These are phyloP conservation scores for Hormiphora californensis DNA, from an alignment of 37 sponge, comb jelly and placozoan genomes.

Conservation along the genomic window DNA sequence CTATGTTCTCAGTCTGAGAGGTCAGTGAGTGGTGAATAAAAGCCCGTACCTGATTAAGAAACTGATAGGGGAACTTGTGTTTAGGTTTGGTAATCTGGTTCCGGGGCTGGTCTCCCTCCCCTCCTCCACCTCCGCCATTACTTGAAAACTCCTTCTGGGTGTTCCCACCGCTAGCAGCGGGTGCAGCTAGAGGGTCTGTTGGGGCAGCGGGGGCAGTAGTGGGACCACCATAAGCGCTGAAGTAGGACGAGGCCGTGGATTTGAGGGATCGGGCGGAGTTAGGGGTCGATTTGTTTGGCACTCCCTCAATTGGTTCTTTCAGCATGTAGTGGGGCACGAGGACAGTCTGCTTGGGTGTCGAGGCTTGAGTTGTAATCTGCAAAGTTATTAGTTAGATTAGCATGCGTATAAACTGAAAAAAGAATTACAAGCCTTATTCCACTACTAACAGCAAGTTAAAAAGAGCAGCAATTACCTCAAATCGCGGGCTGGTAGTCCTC, in stretches of 20 bases:
- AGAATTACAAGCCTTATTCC: too few species aligned
- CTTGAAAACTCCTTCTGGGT: too few species aligned
- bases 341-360: constrained; percentile 1
- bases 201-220: neutral
- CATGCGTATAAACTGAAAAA: too few species aligned
- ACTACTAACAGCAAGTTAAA: neutral
- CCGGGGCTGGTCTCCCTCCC: neutral
- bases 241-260: constrained; percentile 15
- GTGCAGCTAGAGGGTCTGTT: neutral
- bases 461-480: neutral
- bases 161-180: neutral
- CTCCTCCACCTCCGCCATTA: too few species aligned
- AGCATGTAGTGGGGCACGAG: constrained; percentile 55
- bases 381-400: too few species aligned
- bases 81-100: constrained; percentile 32
- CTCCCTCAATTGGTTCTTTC: neutral
- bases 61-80: constrained; percentile 49
- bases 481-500: constrained; percentile 38
- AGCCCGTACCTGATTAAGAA: constrained; percentile 39
- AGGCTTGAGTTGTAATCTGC: constrained; percentile 48
- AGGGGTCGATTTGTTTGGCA: neutral
- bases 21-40: too few species aligned
- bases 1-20: too few species aligned
- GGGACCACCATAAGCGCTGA: constrained; percentile 2
- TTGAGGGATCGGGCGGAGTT: neutral